phyloP scores from a whole-genome alignment of 2,797 vertebrate genomes.

The Phoebastria nigripes region DNA sequence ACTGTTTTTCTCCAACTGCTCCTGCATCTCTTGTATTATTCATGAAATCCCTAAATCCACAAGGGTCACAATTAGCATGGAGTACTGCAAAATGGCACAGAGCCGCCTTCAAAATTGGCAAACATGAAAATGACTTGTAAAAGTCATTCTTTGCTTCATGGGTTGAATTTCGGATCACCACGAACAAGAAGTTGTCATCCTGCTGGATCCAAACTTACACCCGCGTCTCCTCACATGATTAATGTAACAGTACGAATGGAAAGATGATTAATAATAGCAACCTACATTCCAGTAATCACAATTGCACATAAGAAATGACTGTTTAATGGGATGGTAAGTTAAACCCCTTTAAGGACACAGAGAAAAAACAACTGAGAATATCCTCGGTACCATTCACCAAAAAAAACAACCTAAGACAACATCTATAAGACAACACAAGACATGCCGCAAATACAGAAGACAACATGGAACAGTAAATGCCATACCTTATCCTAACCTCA shows the following conservation, averaged over 20 bases:
- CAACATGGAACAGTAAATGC: neutral
- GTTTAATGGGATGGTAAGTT: slow-evolving; percentile 52
- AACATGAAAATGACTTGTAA: slow-evolving; percentile 31
- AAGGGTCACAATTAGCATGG: slow-evolving; percentile 9
- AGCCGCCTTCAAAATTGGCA: slow-evolving; percentile 10
- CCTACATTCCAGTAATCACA: slow-evolving; percentile 56
- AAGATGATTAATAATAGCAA: slow-evolving; percentile 58
- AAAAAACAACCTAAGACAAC: neutral
- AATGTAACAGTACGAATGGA: slow-evolving; percentile 32
- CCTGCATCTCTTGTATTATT: neutral
- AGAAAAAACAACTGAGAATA: slow-evolving; percentile 12
- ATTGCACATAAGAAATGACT: slow-evolving; percentile 45
- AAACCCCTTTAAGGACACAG: slow-evolving; percentile 33
- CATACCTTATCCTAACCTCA: neutral
- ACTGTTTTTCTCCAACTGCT: neutral
- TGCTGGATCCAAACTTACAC: slow-evolving; percentile 4
- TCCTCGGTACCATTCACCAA: neutral
- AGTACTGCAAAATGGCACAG: slow-evolving; percentile 36
- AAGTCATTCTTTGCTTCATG: slow-evolving; percentile 21
- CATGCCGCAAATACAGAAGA: neutral
- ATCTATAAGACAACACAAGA: neutral
- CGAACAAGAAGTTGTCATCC: slow-evolving; percentile 12
- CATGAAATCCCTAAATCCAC: slow-evolving; percentile 29
- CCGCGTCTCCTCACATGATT: slow-evolving; percentile 6
- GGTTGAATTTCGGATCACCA: neutral